Conservation (phyloP, 2,113 vertebrate genomes). For the Sarotherodon lohbergeri region DNA sequence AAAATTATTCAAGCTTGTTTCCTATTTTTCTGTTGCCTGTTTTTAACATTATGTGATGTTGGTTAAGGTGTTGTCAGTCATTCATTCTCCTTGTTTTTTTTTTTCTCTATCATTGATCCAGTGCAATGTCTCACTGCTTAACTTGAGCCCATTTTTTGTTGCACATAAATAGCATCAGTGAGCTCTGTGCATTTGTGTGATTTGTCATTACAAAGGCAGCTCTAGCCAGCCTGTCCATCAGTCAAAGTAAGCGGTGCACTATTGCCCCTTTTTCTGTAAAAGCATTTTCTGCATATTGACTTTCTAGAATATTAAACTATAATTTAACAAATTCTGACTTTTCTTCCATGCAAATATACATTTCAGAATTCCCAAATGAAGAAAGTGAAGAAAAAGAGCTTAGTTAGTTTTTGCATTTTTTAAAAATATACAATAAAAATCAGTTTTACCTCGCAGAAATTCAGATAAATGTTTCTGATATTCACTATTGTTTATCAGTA, state of each 20-base stretch:
- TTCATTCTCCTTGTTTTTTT: neutral
- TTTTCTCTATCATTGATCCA: neutral
- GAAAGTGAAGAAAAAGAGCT: neutral
- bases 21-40: neutral
- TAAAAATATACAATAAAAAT: neutral
- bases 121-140: neutral
- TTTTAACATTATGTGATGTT: neutral
- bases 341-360: neutral
- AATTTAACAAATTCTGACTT: neutral
- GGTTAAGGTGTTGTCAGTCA: neutral
- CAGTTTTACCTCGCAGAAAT: neutral
- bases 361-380: neutral
- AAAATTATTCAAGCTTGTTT: neutral
- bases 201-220: neutral
- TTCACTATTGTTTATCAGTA: neutral
- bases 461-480: neutral
- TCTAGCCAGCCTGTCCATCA: neutral
- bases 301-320: neutral
- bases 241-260: neutral
- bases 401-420: neutral
- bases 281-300: neutral
- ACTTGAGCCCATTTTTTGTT: neutral
- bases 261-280: constrained; percentile 10
- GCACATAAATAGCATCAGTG: neutral
- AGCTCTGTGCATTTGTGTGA: neutral